Conservation (phyloP, 2,888 invertebrate genomes). For the Zelleria hepariella region DNA sequence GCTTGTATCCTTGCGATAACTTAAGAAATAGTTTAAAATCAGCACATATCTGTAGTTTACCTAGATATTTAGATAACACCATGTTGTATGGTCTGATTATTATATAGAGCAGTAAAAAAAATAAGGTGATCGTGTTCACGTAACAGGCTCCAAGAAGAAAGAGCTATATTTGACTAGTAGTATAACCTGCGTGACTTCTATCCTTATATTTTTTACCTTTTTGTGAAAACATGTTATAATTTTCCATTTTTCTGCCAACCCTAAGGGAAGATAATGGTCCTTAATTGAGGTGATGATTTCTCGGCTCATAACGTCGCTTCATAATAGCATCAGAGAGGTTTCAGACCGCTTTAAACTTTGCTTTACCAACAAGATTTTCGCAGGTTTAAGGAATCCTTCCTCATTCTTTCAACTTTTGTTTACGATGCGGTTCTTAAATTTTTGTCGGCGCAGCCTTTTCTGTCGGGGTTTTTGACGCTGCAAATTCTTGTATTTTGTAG, state of each 20-base stretch:
- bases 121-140: too few species aligned
- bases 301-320: neutral
- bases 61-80: too few species aligned
- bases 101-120: too few species aligned
- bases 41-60: too few species aligned
- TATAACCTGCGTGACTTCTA: too few species aligned
- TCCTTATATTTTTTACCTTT: too few species aligned
- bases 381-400: neutral
- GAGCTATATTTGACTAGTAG: too few species aligned
- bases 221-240: neutral
- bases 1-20: too few species aligned
- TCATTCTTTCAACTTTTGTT: neutral
- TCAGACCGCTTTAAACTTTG: neutral
- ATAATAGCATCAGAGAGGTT: neutral
- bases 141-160: too few species aligned
- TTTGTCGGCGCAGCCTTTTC: neutral
- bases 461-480: neutral
- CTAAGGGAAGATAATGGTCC: neutral
- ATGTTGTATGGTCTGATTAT: too few species aligned
- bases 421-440: neutral
- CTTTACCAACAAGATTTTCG: neutral
- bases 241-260: neutral
- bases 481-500: neutral
- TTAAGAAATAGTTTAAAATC: too few species aligned
- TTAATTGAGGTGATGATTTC: neutral